Percentiles rank a stretch among this genome's conserved stretches.
These are phyloP conservation scores for Vombatus ursinus DNA, from an alignment of 2,113 vertebrate species.

Conservation along the genomic window DNA sequence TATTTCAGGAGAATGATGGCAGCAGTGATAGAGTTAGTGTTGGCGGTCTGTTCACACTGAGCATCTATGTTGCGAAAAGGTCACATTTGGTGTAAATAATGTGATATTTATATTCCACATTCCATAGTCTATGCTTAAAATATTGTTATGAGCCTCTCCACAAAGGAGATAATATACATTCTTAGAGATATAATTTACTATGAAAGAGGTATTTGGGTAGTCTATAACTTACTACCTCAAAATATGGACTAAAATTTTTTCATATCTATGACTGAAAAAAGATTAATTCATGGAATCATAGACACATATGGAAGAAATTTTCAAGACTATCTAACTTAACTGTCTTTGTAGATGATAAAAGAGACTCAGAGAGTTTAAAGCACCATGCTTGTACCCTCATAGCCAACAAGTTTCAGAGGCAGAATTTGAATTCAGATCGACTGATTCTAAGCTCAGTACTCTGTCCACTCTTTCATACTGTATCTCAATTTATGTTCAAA, in stretches of 20 bases:
- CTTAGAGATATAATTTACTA: not conserved
- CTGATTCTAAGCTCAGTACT: not conserved
- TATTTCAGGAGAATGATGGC: not conserved
- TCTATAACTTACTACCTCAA: not conserved
- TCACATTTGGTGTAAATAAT: not conserved
- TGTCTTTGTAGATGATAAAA: not conserved
- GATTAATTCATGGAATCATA: not conserved
- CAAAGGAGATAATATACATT: not conserved
- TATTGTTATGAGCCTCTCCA: not conserved
- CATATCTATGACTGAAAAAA: not conserved
- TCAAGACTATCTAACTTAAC: not conserved
- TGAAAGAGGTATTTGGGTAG: not conserved
- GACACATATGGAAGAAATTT: not conserved
- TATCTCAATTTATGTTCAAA: not conserved
- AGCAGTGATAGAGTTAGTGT: not conserved
- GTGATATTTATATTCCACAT: not conserved
- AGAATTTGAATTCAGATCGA: not conserved
- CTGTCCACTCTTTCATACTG: not conserved
- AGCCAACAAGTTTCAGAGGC: not conserved
- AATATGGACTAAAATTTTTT: not conserved
- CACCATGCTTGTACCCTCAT: not conserved
- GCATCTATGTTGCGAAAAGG: not conserved
- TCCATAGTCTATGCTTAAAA: not conserved
- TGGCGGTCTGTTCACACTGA: not conserved
- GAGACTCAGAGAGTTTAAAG: not conserved